A percentile compares a stretch with the other conserved stretches of the same genome.
These are phyloP conservation scores for Scrobipalpa costella DNA, from an alignment of 2,888 invertebrate species.

Conservation along the genomic window DNA sequence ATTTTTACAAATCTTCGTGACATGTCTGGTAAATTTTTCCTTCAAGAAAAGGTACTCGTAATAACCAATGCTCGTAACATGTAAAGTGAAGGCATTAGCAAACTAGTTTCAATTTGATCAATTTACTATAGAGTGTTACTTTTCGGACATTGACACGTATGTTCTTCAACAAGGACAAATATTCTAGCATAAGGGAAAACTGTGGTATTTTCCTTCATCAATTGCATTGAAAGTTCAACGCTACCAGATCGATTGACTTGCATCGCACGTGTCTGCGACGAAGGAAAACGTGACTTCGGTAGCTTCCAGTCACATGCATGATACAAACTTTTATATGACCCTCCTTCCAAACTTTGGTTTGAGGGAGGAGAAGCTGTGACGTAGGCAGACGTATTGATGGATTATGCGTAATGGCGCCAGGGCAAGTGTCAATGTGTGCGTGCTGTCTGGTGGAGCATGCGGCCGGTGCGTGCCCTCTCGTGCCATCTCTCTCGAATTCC, in stretches of 20 bases:
- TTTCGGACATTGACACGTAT: background rate
- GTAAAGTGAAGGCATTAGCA: background rate
- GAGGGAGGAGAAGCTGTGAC: constrained; percentile 60
- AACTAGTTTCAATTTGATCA: constrained; percentile 5
- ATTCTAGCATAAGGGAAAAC: background rate
- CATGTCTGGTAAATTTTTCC: background rate
- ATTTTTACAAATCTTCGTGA: background rate
- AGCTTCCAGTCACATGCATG: constrained; percentile 18
- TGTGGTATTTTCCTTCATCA: background rate
- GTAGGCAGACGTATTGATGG: constrained; percentile 66
- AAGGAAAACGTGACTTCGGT: constrained; percentile 7
- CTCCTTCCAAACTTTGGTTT: constrained; percentile 56
- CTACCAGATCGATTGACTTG: background rate
- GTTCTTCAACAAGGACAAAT: background rate
- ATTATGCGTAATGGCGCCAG: constrained; percentile 60
- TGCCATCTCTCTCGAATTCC: constrained; percentile 51
- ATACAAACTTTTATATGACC: constrained; percentile 15
- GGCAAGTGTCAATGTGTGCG: constrained; percentile 55
- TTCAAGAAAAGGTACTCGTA: background rate
- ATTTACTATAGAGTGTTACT: background rate
- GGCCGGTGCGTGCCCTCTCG: constrained; percentile 63
- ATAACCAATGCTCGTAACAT: background rate
- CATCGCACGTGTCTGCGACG: background rate
- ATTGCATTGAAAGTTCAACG: background rate
- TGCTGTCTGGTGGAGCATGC: constrained; percentile 68